Evolutionary conservation across 2,888 invertebrate genomes (phyloP), one percentile per base, ranked within the genome.

Genomic region (Drosophila stalkeri): DNA sequence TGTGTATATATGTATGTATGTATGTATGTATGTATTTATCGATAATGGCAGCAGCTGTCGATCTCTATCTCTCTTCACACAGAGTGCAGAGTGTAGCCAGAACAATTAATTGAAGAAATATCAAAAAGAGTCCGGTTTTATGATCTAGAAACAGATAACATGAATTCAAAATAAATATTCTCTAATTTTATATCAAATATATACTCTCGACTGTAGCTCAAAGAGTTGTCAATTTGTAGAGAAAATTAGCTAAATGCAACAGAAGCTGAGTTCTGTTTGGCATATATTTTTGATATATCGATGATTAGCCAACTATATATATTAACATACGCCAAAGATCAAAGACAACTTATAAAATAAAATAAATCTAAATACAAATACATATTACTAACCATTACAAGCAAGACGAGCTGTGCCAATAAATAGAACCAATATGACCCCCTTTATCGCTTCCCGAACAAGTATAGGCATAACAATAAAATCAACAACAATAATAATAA

Each of bases 51-150:
- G 39, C 55, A 44, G 41, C 18, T 55, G 35, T 27, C 54, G 46
- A 43, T 44, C 59, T 55, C 47, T 23, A 49, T 8, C 18, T 31
- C 27, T n/a, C 31, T 11, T 31, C n/a, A n/a, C 11, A 12, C 12
- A 20, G 43, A 51, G n/a, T 14, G 65, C 75, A 78, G 33, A 78
- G 71, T 68, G 67, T 60, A 77, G 31, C 59, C 59, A 60, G 16
- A 35, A 37, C 27, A 41, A 64, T 46, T 23, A 52, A 16, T 16
- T 12, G 1, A 16, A 47, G 8, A 27, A 16, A 47, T 46, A 47
- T 27, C 9, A 27, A 4, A 16, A 47, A 4, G 47, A 16, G 8
- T 27, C 23, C 23, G 2, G 23, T 0, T 14, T 2, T 20, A 46
- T 14, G 44, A 46, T 23, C 20, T 46, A 46, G 44, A 46, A 46